Base-by-base conservation (phyloP, 2,113 vertebrate genomes). In the Fukomys damarensis region DNA sequence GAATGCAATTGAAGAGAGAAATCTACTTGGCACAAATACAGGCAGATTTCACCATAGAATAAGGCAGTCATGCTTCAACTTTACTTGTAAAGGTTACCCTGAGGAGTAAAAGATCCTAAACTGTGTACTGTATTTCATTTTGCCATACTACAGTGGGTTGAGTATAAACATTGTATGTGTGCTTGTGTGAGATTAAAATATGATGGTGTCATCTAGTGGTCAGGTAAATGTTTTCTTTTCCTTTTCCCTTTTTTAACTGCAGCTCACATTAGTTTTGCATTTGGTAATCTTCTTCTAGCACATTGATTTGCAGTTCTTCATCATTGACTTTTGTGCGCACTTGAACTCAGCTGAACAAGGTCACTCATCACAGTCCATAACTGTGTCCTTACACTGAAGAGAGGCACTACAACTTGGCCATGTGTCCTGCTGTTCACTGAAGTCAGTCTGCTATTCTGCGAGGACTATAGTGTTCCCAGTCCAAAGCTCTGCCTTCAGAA, bases 61-160 rank as follows among this genome's bases (percentile, higher is more conserved):
- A 30, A 72, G 2, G 6, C 32, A 65, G 20, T 9, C 4, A 35
- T 7, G 2, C 5, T 11, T 22, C 56, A 12, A 4, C 16, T 38
- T 32, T 26, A 46, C 38, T 59, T 24, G 17, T 28, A 24, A 11
- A 86, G 9, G 54, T 3, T 20, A 1, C 43, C 11, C 8, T 17
- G 9, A 22, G 1, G 26, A 3, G 1, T 22, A 22, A 35, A 0
- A 24, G 43, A 9, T 61, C 12, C 41, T 79, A 4, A 7, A 1
- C 20, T 28, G 82, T 80, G 59, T 22, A 0, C 28, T 7, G 7
- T 8, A 59, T 49, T 59, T 54, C 24, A 52, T 30, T 58, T 26
- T 7, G 2, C 65, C 52, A 70, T 0, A 17, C 35, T 54, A 13
- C 41, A 11, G 5, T 52, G 10, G 6, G 13, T 17, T 72, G 54